phyloP scores from a whole-genome alignment of 2,888 invertebrate genomes.

The Helicoverpa assulta region DNA sequence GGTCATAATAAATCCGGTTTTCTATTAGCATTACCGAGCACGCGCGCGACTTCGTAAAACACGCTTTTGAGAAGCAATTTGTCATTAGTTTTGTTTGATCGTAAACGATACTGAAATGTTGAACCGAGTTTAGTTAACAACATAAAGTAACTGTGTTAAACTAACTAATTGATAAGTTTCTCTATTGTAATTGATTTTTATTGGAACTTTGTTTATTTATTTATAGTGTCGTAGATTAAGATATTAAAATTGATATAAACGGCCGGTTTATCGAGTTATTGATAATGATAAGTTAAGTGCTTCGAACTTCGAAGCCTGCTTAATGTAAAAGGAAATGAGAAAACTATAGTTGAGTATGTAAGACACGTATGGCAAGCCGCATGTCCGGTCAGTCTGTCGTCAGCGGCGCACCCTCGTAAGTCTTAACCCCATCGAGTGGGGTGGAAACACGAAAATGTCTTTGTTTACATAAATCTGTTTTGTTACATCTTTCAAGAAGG shows the following conservation, averaged over 20 bases:
- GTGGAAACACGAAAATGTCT: constrained; percentile 64
- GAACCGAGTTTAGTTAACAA: constrained; percentile 39
- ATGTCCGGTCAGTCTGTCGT: constrained; percentile 45
- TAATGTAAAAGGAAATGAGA: constrained; percentile 71
- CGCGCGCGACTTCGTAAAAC: constrained; percentile 63
- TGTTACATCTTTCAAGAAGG: constrained; percentile 67
- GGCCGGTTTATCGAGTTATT: neutral
- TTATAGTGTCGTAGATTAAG: neutral
- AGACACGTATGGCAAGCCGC: constrained; percentile 35
- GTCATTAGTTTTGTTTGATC: constrained; percentile 65
- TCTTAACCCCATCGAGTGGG: constrained; percentile 57
- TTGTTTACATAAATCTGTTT: constrained; percentile 71
- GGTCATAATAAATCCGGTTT: constrained; percentile 64
- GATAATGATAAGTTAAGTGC: constrained; percentile 5
- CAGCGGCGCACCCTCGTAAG: constrained; percentile 53
- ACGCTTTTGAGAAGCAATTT: constrained; percentile 66
- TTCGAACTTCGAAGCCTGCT: constrained; percentile 49
- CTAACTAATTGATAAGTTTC: constrained; percentile 23
- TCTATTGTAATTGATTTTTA: constrained; percentile 13
- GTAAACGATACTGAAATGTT: constrained; percentile 59
- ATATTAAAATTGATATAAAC: neutral
- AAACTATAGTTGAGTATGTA: constrained; percentile 58
- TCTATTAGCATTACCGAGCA: constrained; percentile 62
- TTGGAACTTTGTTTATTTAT: constrained; percentile 14
- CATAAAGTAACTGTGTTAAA: constrained; percentile 27